Conservation (phyloP, 2,888 invertebrate genomes). For the Drosophila anomelani region DNA sequence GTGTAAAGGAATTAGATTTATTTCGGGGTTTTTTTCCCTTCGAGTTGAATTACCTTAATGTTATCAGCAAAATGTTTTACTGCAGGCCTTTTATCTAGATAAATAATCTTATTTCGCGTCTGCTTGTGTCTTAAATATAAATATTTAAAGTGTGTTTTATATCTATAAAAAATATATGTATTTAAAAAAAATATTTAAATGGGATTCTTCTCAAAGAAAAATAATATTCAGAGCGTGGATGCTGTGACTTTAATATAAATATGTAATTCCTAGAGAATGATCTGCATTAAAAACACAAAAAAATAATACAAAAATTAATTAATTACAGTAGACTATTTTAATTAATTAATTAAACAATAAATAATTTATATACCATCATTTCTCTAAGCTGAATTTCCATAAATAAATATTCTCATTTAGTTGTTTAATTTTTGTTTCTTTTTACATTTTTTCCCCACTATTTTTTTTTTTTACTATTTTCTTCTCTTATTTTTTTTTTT, state of each 20-base stretch:
- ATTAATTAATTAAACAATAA: too few relatives aligned
- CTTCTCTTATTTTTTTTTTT: background rate
- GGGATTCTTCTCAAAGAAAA: background rate
- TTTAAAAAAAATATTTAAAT: background rate
- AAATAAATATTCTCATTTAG: background rate
- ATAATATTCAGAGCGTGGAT: too few relatives aligned
- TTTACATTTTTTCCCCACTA: background rate
- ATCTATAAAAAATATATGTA: background rate
- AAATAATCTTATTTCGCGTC: slow-evolving; percentile 3
- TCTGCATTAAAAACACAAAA: too few relatives aligned
- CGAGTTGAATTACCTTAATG: slow-evolving; percentile 33
- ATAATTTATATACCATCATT: too few relatives aligned
- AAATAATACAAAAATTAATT: background rate
- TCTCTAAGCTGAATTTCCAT: too few relatives aligned
- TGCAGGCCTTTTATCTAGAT: slow-evolving; percentile 5
- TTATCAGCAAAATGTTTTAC: slow-evolving; percentile 21
- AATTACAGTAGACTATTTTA: background rate
- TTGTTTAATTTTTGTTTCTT: background rate
- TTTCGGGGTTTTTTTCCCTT: slow-evolving; percentile 20
- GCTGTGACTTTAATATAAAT: too few relatives aligned
- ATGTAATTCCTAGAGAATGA: too few relatives aligned
- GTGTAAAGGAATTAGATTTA: slow-evolving; percentile 34
- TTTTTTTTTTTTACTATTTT: too few relatives aligned
- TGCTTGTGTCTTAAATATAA: background rate
- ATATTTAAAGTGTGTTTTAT: background rate